These are phyloP conservation scores for Physeter macrocephalus DNA, from an alignment of 2,113 vertebrate species.

Conservation along the genomic window DNA sequence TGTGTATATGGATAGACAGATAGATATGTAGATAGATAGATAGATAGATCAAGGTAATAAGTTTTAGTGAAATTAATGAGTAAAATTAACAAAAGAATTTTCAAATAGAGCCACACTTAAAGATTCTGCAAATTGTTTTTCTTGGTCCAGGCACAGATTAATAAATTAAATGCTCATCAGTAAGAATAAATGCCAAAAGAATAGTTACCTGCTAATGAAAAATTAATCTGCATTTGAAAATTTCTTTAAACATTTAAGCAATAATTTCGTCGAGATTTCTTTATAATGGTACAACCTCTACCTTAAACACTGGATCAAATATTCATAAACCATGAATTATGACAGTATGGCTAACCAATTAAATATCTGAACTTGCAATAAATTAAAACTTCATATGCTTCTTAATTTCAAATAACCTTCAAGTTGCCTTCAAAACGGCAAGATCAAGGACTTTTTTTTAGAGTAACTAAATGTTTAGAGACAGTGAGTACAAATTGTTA, in stretches of 20 bases:
- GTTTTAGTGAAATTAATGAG: neutral
- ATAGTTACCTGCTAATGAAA: neutral
- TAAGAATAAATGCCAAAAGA: neutral
- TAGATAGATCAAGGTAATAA: neutral
- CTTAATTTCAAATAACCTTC: neutral
- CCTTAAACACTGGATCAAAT: neutral
- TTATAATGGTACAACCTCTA: neutral
- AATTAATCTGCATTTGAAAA: neutral
- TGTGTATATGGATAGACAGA: neutral
- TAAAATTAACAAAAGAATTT: neutral
- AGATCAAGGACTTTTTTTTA: neutral
- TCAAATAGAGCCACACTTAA: neutral
- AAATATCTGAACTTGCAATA: neutral
- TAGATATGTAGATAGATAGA: neutral
- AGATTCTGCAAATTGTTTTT: neutral
- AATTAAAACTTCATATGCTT: neutral
- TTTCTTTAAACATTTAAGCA: neutral
- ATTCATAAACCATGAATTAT: neutral
- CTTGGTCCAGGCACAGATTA: neutral
- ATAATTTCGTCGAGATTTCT: neutral
- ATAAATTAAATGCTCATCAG: neutral
- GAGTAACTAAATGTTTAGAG: neutral
- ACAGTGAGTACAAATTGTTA: neutral
- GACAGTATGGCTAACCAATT: neutral
- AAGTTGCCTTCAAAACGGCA: neutral